Conservation (phyloP, 2,113 vertebrate species). For the Eulemur macaco region DNA sequence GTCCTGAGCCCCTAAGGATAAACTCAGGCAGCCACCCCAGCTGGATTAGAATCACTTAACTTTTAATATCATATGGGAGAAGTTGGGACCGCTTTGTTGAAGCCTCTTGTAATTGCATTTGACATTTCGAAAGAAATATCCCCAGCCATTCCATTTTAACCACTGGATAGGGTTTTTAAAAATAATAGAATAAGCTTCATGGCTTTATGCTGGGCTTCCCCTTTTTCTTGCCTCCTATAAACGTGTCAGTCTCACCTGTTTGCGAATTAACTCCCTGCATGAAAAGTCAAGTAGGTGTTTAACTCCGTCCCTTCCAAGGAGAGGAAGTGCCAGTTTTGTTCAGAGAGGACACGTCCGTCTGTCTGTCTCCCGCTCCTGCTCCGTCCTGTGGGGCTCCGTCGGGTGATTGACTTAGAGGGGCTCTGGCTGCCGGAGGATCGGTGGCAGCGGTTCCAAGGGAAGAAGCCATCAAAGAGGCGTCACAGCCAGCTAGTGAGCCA, state of each 20-base stretch:
- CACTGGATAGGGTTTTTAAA: not conserved
- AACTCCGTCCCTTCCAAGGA: not conserved
- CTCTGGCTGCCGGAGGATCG: not conserved
- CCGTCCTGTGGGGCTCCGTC: fast-evolving
- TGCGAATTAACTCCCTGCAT: not conserved
- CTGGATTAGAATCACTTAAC: not conserved
- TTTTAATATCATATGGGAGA: not conserved
- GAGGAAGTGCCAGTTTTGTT: not conserved
- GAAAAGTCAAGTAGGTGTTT: not conserved
- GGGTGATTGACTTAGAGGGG: not conserved
- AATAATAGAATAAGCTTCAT: not conserved
- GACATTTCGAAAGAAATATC: not conserved
- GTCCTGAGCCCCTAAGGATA: not conserved
- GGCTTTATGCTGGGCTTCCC: not conserved
- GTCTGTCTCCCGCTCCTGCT: not conserved
- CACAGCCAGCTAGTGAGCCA: not conserved
- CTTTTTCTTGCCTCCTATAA: not conserved
- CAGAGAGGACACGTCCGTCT: not conserved
- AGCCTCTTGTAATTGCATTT: not conserved
- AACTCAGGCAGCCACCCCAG: not conserved
- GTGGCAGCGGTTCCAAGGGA: not conserved
- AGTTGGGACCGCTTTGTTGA: not conserved
- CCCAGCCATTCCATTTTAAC: not conserved
- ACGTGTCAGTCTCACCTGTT: not conserved
- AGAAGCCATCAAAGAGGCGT: not conserved